Evolutionary conservation across 2,113 vertebrate genomes (phyloP), one percentile per base, ranked within the genome.

Genomic region (Pachyramphus minor): DNA sequence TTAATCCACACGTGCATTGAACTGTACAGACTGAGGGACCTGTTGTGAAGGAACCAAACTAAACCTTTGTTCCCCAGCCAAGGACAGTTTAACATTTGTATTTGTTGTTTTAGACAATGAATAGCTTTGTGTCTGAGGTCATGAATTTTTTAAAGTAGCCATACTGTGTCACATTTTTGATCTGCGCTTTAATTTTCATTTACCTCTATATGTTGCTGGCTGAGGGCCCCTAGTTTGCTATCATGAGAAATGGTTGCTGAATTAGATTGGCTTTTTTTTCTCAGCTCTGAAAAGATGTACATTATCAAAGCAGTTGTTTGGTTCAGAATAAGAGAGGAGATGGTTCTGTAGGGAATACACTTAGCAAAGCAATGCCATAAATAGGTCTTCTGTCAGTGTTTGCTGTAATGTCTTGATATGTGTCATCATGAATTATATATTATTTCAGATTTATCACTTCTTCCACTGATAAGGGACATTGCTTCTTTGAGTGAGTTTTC

Each of bases 341-440:
- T 47, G 58, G 75, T 96, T 96, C 97, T 92, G 35, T 39, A 66
- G 97, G 96, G 98, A 98, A 97, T 96, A 97, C 8, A 42, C 87
- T 95, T 96, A 90, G 96, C 66, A 95, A 96, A 97, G 95, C 87
- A 81, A 63, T 71, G 95, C 91, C 95, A 92, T 98, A 97, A 97
- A 97, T 97, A 95, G 96, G 95, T 81, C 90, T 97, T 90, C 77
- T 97, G 97, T 97, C 81, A 28, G 93, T 94, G 92, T 94, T 95
- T 97, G 96, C 96, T 95, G 95, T 97, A 98, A 96, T 96, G 97
- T 96, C 97, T 97, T 97, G 95, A 96, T 98, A 94, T 89, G 84
- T 97, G 97, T 97, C 91, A 95, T 97, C 96, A 96, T 98, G 97
- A 98, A 98, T 98, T 98, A 98, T 97, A 98, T 98, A 98, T 98